Evolutionary conservation across 2,888 invertebrate genomes (phyloP), one percentile per base, ranked within the genome.

Genomic region (Drosophila limbata): DNA sequence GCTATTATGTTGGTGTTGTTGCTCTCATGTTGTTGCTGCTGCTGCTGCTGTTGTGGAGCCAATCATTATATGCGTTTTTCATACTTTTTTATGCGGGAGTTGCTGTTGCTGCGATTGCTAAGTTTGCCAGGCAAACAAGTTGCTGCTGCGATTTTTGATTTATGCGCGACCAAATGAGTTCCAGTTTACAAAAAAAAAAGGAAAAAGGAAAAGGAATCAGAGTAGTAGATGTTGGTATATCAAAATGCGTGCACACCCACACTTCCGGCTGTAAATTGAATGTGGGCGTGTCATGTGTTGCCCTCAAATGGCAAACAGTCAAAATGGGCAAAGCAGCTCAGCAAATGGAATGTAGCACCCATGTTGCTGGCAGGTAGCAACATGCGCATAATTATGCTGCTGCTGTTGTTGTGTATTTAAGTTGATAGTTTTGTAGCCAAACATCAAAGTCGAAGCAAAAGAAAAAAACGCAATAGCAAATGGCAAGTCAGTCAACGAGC

Each of bases 201-300:
- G 56, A 68, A 69, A 59, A 63, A 15, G 44, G 59, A 60, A 40
- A 53, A 42, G 64, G 64, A 69, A 44, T 67, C 51, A 53, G 62
- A 52, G 53, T 55, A 21, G 56, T 40, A 61, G 45, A 59, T 62
- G 53, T 68, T 63, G 62, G 66, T 67, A 84, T 80, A 81, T 84
- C 84, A 88, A 71, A 79, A 73, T 73, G 76, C 64, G 88, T 81
- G 81, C 88, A 90, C 90, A 91, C 91, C 91, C 91, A 90, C 91
- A 90, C 90, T 91, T 91, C 91, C 91, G 91, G 91, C 89, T 87
- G 81, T 79, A 80, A 81, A 81, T 84, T 90, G 85, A 77, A 83
- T 84, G 88, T 73, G 86, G 88, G 89, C 79, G 88, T 89, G 85
- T 51, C 75, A 50, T 40, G 37, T 55, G 53, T 28, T 33, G 66